Evolutionary conservation across 2,888 invertebrate species (phyloP).

Genomic region (Archips crataeganus): DNA sequence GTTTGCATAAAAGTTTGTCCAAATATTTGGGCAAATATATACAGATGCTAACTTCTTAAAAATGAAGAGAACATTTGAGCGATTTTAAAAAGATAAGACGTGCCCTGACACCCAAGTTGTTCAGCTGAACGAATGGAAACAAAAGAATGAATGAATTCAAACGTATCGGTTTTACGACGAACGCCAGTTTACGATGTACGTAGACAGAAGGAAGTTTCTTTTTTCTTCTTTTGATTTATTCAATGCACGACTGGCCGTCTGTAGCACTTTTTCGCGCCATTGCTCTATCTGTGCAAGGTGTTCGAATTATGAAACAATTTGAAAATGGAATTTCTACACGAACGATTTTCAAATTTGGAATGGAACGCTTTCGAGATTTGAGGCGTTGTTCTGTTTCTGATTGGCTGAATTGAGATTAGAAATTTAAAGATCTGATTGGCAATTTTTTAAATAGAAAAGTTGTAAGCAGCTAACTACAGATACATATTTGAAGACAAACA

Average conservation of each 20-base stretch:
- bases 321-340: slow-evolving; percentile 28
- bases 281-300: slow-evolving; percentile 36
- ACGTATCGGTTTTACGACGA: slow-evolving; percentile 34
- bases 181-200: slow-evolving; percentile 31
- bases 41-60: background rate
- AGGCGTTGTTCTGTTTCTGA: slow-evolving; percentile 2
- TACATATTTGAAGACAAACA: too few species aligned
- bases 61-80: background rate
- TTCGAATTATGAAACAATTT: slow-evolving; percentile 41
- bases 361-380: slow-evolving; percentile 1
- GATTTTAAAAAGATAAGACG: slow-evolving; percentile 2
- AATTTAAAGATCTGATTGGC: background rate
- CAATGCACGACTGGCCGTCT: slow-evolving; percentile 40
- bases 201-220: slow-evolving; percentile 18
- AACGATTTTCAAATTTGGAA: slow-evolving; percentile 4
- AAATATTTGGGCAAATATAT: background rate
- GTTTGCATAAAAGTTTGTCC: background rate
- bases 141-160: slow-evolving; percentile 22
- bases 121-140: slow-evolving; percentile 21
- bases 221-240: slow-evolving; percentile 39
- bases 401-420: background rate
- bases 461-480: too few species aligned
- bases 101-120: background rate
- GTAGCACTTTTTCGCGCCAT: slow-evolving; percentile 36
- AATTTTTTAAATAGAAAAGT: too few species aligned